These are phyloP conservation scores for Drosophila lutescens DNA, from an alignment of 2,888 invertebrate genomes.

Conservation along the genomic window DNA sequence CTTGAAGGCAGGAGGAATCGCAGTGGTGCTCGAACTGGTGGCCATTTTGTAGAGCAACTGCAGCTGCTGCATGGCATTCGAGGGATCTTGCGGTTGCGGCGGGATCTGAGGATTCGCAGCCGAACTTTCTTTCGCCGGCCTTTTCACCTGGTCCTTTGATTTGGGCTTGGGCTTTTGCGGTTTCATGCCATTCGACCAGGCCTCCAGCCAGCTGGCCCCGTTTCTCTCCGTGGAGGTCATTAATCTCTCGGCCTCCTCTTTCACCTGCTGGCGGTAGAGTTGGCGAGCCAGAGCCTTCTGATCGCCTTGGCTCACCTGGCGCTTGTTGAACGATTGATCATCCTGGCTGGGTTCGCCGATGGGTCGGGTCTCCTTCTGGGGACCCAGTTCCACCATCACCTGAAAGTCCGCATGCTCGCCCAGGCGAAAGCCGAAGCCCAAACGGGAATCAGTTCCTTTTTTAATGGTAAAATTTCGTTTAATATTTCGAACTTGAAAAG, in stretches of 20 bases:
- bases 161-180: conserved; percentile 57
- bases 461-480: neutral
- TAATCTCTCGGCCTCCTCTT: conserved; percentile 85
- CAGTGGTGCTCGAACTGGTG: conserved; percentile 45
- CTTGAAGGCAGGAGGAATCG: conserved; percentile 25
- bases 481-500: neutral
- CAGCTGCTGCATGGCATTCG: conserved; percentile 81
- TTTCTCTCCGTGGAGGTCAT: conserved; percentile 78
- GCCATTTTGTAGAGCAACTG: conserved; percentile 83
- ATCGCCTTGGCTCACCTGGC: conserved; percentile 78
- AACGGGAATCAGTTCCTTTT: conserved; percentile 91
- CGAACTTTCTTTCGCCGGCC: conserved; percentile 26
- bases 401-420: conserved; percentile 94
- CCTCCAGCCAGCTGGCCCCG: conserved; percentile 85
- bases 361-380: conserved; percentile 90
- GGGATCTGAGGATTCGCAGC: conserved; percentile 80
- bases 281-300: conserved; percentile 56
- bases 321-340: conserved; percentile 80
- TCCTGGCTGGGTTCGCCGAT: conserved; percentile 85
- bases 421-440: conserved; percentile 92
- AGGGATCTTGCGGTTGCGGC: conserved; percentile 82
- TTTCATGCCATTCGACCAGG: conserved; percentile 87
- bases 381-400: conserved; percentile 90
- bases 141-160: conserved; percentile 16
- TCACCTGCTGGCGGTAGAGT: conserved; percentile 73